Percentiles rank a stretch among this genome's conserved stretches.
These are phyloP conservation scores for Vireo altiloquus DNA, from an alignment of 2,113 vertebrate genomes.

Conservation along the genomic window DNA sequence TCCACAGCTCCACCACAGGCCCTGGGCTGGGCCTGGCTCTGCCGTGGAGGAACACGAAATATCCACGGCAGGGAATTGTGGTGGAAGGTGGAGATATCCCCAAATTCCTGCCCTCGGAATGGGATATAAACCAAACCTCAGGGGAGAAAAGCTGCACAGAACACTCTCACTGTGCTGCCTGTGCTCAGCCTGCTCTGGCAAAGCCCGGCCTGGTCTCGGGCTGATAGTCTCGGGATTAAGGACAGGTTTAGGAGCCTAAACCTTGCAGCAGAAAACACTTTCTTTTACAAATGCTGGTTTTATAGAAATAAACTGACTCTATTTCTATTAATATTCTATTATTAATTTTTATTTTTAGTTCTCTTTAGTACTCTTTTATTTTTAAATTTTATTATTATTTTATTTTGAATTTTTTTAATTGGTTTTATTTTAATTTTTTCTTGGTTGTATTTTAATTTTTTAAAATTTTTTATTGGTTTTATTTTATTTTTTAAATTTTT, in stretches of 20 bases:
- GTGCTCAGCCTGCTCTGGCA: neutral
- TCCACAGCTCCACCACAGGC: neutral
- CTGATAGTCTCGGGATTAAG: neutral
- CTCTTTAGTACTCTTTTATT: too few species aligned
- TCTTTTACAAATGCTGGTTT: too few species aligned
- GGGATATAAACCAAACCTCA: rapidly evolving
- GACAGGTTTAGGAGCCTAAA: neutral
- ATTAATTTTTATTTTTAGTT: too few species aligned
- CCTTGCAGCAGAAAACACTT: neutral
- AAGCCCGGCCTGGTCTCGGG: neutral
- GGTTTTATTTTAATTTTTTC: too few species aligned
- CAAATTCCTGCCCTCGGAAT: too few species aligned
- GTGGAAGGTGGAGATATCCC: neutral
- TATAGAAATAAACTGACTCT: rapidly evolving
- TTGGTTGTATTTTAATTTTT: too few species aligned
- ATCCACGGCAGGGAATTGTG: neutral
- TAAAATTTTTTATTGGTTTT: too few species aligned
- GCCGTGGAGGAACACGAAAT: neutral
- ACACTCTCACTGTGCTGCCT: neutral
- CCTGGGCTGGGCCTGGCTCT: neutral
- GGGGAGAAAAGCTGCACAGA: rapidly evolving
- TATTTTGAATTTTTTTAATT: too few species aligned
- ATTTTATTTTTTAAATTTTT: too few species aligned
- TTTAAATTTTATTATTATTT: too few species aligned
- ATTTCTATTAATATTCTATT: too few species aligned